Percentiles rank a stretch among this genome's conserved stretches.
Conservation (phyloP, 1,140 invertebrate genomes). For the Heliconius congener region DNA sequence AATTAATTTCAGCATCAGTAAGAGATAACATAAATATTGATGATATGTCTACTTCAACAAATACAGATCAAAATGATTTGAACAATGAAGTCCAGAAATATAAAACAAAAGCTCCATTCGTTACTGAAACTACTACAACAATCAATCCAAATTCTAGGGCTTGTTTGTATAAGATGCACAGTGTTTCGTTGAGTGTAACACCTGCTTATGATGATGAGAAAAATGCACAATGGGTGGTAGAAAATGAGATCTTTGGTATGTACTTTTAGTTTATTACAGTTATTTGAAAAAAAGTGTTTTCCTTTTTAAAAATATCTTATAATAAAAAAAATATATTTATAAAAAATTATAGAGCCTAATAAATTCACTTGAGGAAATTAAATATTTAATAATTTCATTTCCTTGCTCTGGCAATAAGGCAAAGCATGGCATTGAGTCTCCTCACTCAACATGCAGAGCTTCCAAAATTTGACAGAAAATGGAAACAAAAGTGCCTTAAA, state of each 20-base stretch:
- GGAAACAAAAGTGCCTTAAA: too few relatives aligned
- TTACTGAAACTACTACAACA: slow-evolving; percentile 49
- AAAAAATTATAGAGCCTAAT: too few relatives aligned
- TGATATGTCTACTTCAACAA: slow-evolving; percentile 37
- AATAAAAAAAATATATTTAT: too few relatives aligned
- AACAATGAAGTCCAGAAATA: slow-evolving; percentile 51
- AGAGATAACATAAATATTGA: slow-evolving; percentile 45
- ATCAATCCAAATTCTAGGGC: slow-evolving; percentile 49
- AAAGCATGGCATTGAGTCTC: too few relatives aligned
- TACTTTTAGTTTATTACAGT: slow-evolving; percentile 19
- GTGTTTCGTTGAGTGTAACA: slow-evolving; percentile 62
- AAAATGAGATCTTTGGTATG: slow-evolving; percentile 69
- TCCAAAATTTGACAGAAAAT: too few relatives aligned
- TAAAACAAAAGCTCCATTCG: slow-evolving; percentile 54
- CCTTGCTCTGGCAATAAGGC: too few relatives aligned
- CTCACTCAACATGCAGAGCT: too few relatives aligned
- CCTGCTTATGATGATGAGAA: slow-evolving; percentile 64
- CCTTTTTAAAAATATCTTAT: background rate
- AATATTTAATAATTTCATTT: too few relatives aligned
- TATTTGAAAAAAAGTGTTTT: background rate
- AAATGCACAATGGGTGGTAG: slow-evolving; percentile 61
- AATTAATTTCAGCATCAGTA: slow-evolving; percentile 50
- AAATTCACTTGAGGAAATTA: too few relatives aligned
- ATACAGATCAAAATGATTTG: slow-evolving; percentile 49
- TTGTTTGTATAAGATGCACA: slow-evolving; percentile 69